Evolutionary conservation across 2,113 vertebrate species (phyloP).

Genomic region (Tringa solitaria): DNA sequence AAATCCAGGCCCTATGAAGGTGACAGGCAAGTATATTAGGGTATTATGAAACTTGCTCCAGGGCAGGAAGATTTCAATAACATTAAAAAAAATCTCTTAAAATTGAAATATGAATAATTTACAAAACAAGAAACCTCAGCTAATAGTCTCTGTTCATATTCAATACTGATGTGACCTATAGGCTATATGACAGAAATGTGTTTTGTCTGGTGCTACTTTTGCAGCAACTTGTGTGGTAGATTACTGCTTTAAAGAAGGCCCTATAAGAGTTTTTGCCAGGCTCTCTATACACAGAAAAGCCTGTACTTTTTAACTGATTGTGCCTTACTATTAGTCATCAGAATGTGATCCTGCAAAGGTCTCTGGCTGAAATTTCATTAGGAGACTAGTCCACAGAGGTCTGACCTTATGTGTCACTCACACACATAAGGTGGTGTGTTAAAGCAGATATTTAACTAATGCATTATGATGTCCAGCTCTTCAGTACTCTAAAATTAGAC

Average conservation of each 20-base stretch:
- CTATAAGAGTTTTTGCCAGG: neutral
- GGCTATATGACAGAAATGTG: neutral
- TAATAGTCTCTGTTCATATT: slow-evolving; percentile 43
- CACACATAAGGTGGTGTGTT: neutral
- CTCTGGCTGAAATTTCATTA: neutral
- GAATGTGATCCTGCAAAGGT: neutral
- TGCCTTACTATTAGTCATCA: neutral
- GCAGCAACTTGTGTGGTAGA: neutral
- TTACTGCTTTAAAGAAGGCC: neutral
- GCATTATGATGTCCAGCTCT: neutral
- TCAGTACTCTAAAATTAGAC: neutral
- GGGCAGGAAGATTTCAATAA: slow-evolving; percentile 34
- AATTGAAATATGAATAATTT: slow-evolving; percentile 69
- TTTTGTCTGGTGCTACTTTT: neutral
- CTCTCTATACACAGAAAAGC: neutral
- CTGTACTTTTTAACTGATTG: neutral
- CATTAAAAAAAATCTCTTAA: slow-evolving; percentile 12
- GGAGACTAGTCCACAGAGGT: neutral
- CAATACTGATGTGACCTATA: neutral
- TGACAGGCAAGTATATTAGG: slow-evolving; percentile 7
- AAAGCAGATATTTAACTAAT: neutral
- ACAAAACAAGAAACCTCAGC: slow-evolving; percentile 41
- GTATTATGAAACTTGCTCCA: neutral
- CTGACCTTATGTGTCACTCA: neutral
- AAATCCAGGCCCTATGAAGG: neutral